Evolutionary conservation across 2,888 invertebrate species (phyloP), one percentile per base, ranked within the genome.

Genomic region (Eupithecia inturbata): DNA sequence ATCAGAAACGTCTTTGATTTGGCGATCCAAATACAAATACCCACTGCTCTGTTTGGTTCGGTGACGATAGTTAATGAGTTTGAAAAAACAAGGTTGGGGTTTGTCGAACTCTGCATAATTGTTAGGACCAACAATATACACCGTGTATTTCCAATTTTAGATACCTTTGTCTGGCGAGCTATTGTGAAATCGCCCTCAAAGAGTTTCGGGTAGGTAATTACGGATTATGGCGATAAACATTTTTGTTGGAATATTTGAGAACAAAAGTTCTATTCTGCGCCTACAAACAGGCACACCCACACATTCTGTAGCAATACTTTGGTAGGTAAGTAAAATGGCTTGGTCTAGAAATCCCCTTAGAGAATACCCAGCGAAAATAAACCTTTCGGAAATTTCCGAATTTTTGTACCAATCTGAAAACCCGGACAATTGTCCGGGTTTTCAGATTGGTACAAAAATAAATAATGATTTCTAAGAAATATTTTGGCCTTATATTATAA

Each of bases 161-260:
- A 67, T 72, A 75, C 72, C 75, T 75, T 75, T 75, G 72, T 75
- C 70, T 68, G 72, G 36, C 36, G 36, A 57, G 72, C 75, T 57
- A 66, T 75, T 75, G 75, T 75, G 67, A 70, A 72, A 75, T 72
- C 72, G 53, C 67, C 67, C 72, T 73, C 75, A 75, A 75, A 75
- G 75, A 75, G 75, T 75, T 75, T 76, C 62, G 71, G 73, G 73
- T 75, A 75, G 72, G 72, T 76, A 76, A 73, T 76, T 76, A 76
- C 60, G 73, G 71, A 73, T 73, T 71, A 76, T 71, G 68, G 63
- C 68, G 75, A 72, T 75, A 75, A 75, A 75, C 75, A 75, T 70
- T 70, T 70, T 53, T 57, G 70, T 66, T 63, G 85, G 85, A 88
- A 88, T 89, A 41, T 72, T 72, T 53, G 26, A 64, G 45, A 41